Conservation (phyloP, 1,140 invertebrate genomes). For the Drosophila tsacasi region DNA sequence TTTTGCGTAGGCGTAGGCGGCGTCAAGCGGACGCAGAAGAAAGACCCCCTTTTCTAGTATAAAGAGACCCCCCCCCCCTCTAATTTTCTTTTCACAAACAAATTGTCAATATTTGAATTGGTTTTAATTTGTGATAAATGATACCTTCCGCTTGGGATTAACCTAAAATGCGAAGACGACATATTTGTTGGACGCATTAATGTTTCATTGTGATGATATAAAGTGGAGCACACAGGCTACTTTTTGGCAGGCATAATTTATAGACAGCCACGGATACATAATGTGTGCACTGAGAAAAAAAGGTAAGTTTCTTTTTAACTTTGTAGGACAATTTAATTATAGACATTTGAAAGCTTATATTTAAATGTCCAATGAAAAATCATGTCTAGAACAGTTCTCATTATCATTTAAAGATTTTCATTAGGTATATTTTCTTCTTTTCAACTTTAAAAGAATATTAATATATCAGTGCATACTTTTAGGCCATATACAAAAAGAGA, state of each 20-base stretch:
- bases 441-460: too few species aligned
- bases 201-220: slow-evolving; percentile 32
- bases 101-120: slow-evolving; percentile 65
- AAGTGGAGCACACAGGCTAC: slow-evolving; percentile 57
- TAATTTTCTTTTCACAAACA: slow-evolving; percentile 21
- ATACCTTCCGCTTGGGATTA: slow-evolving; percentile 59
- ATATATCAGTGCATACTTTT: too few species aligned
- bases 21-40: neutral
- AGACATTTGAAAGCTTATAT: neutral
- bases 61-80: slow-evolving; percentile 1
- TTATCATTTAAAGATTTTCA: too few species aligned
- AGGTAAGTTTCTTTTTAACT: too few species aligned
- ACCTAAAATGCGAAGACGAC: slow-evolving; percentile 19
- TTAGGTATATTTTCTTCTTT: too few species aligned
- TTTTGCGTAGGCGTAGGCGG: slow-evolving; percentile 19
- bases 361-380: too few species aligned
- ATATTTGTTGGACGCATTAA: slow-evolving; percentile 28
- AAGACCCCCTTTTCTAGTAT: neutral
- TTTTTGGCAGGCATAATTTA: slow-evolving; percentile 69
- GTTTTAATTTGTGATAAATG: slow-evolving; percentile 69
- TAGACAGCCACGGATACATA: slow-evolving; percentile 22
- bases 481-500: too few species aligned
- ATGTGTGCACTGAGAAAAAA: slow-evolving; percentile 7
- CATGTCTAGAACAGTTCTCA: too few species aligned
- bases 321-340: too few species aligned